These are phyloP conservation scores for Ostrea edulis DNA, from an alignment of 1,140 invertebrate genomes.

Conservation along the genomic window DNA sequence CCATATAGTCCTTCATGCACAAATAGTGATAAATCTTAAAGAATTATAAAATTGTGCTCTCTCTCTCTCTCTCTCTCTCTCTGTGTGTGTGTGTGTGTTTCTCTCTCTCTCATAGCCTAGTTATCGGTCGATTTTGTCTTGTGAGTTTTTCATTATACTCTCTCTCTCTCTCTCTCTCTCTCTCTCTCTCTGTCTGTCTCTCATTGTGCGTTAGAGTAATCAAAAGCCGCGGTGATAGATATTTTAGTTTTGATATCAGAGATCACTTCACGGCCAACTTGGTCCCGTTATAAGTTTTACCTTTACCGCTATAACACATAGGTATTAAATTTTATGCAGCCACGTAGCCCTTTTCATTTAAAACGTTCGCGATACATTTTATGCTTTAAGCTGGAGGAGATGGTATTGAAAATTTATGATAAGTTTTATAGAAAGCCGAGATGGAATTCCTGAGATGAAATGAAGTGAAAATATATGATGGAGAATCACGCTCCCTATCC, in stretches of 20 bases:
- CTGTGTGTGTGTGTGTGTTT: no score
- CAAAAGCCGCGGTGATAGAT: background rate
- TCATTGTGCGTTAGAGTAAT: background rate
- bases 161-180: no score
- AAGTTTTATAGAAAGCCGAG: background rate
- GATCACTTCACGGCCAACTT: background rate
- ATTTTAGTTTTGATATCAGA: background rate
- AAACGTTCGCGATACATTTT: background rate
- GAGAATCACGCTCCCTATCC: background rate
- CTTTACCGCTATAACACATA: background rate
- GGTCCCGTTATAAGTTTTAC: background rate
- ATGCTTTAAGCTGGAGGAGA: background rate
- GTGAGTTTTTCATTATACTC: no score
- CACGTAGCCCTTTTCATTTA: background rate
- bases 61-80: no score
- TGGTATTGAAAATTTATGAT: conserved; percentile 5
- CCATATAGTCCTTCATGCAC: background rate
- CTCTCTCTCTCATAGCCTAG: no score
- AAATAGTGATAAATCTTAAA: background rate
- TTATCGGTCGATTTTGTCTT: no score
- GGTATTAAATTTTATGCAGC: background rate
- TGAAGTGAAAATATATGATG: background rate
- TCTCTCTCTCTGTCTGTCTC: no score
- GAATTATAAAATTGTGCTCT: no score
- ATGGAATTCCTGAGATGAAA: background rate